Percentiles rank a stretch among this genome's conserved stretches.
Evolutionary conservation across 2,797 vertebrate genomes (phyloP).

Genomic region (Streptopelia turtur): DNA sequence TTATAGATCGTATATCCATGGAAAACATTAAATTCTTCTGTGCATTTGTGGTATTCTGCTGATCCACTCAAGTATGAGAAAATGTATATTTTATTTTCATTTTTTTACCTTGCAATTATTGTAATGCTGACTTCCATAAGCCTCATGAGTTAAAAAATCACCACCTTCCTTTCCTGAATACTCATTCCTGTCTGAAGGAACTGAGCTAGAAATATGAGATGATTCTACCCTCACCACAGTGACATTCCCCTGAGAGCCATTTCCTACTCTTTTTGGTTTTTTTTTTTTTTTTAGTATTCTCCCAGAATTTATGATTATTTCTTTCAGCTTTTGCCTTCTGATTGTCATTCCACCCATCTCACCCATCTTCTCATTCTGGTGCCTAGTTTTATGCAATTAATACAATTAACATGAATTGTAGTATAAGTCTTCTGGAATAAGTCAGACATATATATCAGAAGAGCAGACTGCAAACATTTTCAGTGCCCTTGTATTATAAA

Average conservation of each 20-base stretch:
- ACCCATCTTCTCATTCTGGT: not conserved
- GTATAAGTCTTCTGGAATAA: not conserved
- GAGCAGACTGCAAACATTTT: not conserved
- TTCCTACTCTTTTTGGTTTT: not conserved
- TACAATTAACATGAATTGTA: not conserved
- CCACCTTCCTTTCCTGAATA: not conserved
- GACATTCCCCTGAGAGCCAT: not conserved
- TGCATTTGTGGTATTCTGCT: not conserved
- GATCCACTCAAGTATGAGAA: not conserved
- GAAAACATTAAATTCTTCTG: not conserved
- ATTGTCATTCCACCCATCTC: not conserved
- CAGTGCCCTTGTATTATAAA: not conserved
- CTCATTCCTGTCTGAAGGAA: not conserved
- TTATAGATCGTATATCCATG: not conserved
- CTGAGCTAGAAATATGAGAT: not conserved
- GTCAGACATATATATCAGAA: not conserved
- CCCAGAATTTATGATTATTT: not conserved
- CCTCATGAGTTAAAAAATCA: not conserved
- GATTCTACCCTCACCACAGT: not conserved
- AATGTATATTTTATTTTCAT: not conserved
- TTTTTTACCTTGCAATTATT: not conserved
- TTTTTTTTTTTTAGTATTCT: not conserved
- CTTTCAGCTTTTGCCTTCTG: not conserved
- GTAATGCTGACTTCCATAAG: not conserved
- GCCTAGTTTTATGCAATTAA: not conserved